phyloP scores from a whole-genome alignment of 2,888 invertebrate species.

The Syrphus vitripennis region DNA sequence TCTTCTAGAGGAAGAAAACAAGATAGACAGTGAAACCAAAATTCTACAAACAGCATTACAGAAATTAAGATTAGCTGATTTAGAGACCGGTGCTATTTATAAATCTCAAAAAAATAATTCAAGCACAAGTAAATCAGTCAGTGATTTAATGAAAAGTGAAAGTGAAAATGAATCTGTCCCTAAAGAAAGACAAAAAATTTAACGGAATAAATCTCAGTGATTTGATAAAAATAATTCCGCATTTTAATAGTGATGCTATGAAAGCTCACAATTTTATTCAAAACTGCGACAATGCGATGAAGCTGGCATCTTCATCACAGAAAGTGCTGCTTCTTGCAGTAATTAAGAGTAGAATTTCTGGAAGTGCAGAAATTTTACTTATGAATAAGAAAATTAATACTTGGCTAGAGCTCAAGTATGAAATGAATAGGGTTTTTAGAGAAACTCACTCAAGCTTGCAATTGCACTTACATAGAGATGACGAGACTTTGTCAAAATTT shows the following conservation, averaged over 20 bases:
- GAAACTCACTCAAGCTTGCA: slow-evolving; percentile 5
- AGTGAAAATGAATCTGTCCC: too few species aligned
- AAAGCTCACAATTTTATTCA: slow-evolving; percentile 18
- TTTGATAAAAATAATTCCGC: not conserved
- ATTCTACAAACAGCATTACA: too few species aligned
- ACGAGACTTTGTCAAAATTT: not conserved
- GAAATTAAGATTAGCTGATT: too few species aligned
- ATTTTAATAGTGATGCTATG: slow-evolving; percentile 7
- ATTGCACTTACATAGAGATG: not conserved
- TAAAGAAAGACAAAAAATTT: too few species aligned
- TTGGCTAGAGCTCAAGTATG: not conserved
- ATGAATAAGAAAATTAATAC: slow-evolving; percentile 6
- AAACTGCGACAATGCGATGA: slow-evolving; percentile 18
- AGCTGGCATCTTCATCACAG: not conserved
- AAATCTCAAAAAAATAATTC: too few species aligned
- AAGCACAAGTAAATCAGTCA: too few species aligned
- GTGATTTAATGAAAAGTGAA: too few species aligned
- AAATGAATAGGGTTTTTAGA: not conserved
- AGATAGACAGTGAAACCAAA: too few species aligned
- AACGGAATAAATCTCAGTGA: not conserved
- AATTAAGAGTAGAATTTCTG: slow-evolving; percentile 18
- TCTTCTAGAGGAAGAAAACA: too few species aligned
- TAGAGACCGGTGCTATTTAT: too few species aligned
- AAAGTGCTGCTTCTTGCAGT: not conserved
- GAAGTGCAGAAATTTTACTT: slow-evolving; percentile 5